Percentiles rank a stretch among this genome's conserved stretches.
Conservation (phyloP, 1,140 invertebrate genomes). For the Zaprionus nigranus region DNA sequence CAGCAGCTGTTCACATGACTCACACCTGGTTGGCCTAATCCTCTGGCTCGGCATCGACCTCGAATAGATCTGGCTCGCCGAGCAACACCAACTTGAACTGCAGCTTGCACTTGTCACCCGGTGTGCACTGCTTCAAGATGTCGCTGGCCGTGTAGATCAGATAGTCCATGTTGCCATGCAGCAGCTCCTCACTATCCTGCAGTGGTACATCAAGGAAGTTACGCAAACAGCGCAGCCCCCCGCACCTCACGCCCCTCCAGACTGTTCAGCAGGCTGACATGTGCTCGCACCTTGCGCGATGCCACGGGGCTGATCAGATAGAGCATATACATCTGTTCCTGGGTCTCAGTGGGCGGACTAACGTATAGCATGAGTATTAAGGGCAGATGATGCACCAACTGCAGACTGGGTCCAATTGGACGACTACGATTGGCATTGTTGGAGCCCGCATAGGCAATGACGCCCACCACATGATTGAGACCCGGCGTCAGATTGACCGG, state of each 20-base stretch:
- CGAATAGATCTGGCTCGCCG: constrained; percentile 40
- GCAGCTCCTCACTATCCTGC: constrained; percentile 33
- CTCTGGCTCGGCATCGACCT: constrained; percentile 16
- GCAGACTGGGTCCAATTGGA: constrained; percentile 44
- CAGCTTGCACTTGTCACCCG: constrained; percentile 12
- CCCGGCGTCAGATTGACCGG: constrained; percentile 35
- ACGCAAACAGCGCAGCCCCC: constrained; percentile 45
- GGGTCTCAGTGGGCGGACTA: constrained; percentile 15
- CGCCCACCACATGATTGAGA: constrained; percentile 45
- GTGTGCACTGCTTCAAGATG: constrained; percentile 23
- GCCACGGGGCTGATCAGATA: constrained; percentile 49
- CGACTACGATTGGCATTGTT: constrained; percentile 29
- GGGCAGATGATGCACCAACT: constrained; percentile 55
- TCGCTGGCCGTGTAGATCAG: constrained; percentile 45
- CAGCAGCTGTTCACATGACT: constrained; percentile 2
- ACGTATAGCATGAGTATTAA: constrained; percentile 49
- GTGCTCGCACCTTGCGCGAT: constrained; percentile 33
- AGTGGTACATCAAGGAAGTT: constrained; percentile 38
- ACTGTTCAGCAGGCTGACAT: constrained; percentile 34
- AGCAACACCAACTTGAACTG: constrained; percentile 41
- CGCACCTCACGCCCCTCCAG: constrained; percentile 20
- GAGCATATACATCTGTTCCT: constrained; percentile 44
- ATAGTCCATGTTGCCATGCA: constrained; percentile 50
- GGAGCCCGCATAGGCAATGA: constrained; percentile 47
- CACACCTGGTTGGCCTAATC: neutral